These are phyloP conservation scores for Chelon auratus DNA, from an alignment of 2,797 vertebrate species.

Conservation along the genomic window DNA sequence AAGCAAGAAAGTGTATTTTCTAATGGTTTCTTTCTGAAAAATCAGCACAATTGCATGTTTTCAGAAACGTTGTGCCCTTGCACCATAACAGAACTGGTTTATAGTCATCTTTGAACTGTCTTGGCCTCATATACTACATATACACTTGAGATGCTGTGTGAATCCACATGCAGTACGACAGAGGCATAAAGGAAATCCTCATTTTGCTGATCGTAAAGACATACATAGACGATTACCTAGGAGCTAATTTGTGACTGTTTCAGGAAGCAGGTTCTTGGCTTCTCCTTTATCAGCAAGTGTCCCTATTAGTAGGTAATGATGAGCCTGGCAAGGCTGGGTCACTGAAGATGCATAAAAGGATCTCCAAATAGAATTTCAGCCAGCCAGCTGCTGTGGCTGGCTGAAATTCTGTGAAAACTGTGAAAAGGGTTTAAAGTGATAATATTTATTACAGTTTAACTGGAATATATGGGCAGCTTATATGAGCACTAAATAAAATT, in stretches of 20 bases:
- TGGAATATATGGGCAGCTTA: no score
- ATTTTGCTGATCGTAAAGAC: slow-evolving; percentile 6
- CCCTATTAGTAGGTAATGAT: slow-evolving; percentile 62
- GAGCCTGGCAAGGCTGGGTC: slow-evolving; percentile 52
- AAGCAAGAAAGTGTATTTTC: no score
- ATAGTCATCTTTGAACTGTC: no score
- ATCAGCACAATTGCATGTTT: no score
- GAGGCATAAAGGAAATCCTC: not conserved
- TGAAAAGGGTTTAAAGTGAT: no score
- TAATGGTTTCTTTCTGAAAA: no score
- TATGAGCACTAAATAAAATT: no score
- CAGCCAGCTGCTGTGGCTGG: not conserved
- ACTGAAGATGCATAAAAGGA: slow-evolving; percentile 33
- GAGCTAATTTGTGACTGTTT: slow-evolving; percentile 48
- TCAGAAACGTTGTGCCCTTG: no score
- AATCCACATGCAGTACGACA: not conserved
- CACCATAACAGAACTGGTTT: no score
- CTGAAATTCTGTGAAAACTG: no score
- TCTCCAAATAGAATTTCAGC: slow-evolving; percentile 33
- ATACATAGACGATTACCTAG: slow-evolving; percentile 7
- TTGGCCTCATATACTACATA: slow-evolving; percentile 1
- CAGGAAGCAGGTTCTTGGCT: slow-evolving; percentile 38
- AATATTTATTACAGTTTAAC: no score
- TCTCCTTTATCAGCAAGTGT: slow-evolving; percentile 40
- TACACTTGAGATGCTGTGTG: not conserved